These are phyloP conservation scores for Dinoponera quadriceps DNA, from an alignment of 1,140 invertebrate genomes.

Conservation along the genomic window DNA sequence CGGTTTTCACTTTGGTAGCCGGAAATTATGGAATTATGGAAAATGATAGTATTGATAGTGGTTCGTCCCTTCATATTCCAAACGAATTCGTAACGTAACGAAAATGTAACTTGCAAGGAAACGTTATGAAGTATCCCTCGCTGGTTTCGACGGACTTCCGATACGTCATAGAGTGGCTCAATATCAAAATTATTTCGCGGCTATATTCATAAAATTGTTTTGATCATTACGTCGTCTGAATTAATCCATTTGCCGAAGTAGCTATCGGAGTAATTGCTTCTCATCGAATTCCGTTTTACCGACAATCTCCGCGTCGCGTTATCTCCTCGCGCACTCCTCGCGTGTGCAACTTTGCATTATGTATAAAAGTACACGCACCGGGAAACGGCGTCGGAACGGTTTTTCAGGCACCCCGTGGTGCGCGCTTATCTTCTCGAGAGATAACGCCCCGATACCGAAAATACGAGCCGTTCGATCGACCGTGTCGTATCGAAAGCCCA, in stretches of 20 bases:
- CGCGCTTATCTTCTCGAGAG: conserved; percentile 52
- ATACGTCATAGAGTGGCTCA: neutral
- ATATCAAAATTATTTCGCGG: too few species aligned
- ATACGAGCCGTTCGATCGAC: conserved; percentile 74
- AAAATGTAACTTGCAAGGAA: neutral
- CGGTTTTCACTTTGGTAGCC: neutral
- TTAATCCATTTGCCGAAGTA: neutral
- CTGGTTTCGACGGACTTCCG: neutral
- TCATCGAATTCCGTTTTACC: neutral
- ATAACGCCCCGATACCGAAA: conserved; percentile 68
- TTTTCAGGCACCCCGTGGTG: conserved; percentile 43
- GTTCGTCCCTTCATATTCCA: neutral
- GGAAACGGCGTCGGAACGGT: conserved; percentile 45
- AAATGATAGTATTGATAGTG: neutral
- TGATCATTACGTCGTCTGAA: neutral
- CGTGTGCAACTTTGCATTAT: neutral
- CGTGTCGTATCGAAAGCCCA: conserved; percentile 71
- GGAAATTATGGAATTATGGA: neutral
- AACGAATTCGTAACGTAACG: neutral
- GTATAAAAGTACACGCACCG: conserved; percentile 1
- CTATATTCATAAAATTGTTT: neutral
- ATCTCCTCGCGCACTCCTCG: neutral
- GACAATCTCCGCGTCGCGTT: neutral
- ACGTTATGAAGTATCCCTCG: neutral
- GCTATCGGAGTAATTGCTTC: neutral